A percentile compares a stretch with the other conserved stretches of the same genome.
Evolutionary conservation across 2,797 vertebrate species (phyloP).

Genomic region (Cyprinella venusta): DNA sequence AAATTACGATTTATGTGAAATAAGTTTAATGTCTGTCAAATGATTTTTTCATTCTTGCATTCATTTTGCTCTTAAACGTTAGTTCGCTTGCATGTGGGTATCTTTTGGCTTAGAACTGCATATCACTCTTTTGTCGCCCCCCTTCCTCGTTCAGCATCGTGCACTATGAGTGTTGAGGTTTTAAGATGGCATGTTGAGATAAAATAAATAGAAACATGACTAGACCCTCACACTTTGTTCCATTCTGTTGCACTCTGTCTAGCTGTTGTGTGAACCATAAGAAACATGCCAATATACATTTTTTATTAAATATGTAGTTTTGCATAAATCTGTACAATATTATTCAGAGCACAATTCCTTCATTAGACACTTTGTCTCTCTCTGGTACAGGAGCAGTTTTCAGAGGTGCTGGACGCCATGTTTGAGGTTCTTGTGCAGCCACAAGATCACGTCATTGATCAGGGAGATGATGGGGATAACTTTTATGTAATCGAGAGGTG

Average conservation of each 20-base stretch:
- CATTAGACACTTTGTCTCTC: constrained; percentile 19
- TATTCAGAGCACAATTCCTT: constrained; percentile 7
- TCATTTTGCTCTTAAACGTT: neutral
- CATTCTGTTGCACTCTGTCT: neutral
- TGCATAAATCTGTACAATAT: neutral
- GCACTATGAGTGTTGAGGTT: neutral
- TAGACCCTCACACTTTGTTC: neutral
- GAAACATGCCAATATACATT: neutral
- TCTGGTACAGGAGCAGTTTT: constrained; percentile 90
- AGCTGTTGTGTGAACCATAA: neutral
- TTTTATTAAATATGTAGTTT: neutral
- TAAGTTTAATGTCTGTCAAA: neutral
- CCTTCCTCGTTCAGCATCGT: neutral
- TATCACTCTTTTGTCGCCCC: neutral
- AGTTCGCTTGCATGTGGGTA: neutral
- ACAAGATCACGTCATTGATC: constrained; percentile 95
- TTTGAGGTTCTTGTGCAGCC: constrained; percentile 91
- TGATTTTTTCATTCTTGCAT: neutral
- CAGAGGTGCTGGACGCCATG: constrained; percentile 97
- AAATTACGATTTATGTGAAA: neutral
- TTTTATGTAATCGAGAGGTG: constrained; percentile 98
- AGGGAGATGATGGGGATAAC: constrained; percentile 98
- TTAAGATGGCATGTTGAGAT: neutral
- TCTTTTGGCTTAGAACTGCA: neutral
- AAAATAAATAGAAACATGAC: too few species aligned